Conservation (phyloP, 1,140 invertebrate species). For the Atta cephalotes region DNA sequence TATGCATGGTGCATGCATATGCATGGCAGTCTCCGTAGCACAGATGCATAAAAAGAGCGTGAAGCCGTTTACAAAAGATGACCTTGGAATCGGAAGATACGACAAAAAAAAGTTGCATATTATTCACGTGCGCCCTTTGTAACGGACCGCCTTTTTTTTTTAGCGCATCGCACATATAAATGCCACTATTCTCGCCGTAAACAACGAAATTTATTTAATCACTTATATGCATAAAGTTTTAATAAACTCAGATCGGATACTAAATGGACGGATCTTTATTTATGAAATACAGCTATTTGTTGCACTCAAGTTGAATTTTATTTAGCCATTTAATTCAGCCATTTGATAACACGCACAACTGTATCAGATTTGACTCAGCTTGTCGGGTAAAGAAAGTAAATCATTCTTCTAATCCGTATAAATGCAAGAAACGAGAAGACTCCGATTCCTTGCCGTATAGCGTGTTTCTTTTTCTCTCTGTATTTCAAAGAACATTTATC, state of each 20-base stretch:
- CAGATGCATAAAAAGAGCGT: constrained; percentile 52
- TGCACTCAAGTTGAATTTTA: background rate
- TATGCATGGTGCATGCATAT: constrained; percentile 56
- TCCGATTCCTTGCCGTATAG: background rate
- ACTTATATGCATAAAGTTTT: background rate
- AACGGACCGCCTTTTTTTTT: background rate
- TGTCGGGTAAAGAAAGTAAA: background rate
- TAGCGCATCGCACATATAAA: background rate
- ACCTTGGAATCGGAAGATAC: constrained; percentile 45
- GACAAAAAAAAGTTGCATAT: constrained; percentile 18
- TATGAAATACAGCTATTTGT: background rate
- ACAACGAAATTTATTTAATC: background rate
- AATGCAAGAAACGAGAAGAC: background rate
- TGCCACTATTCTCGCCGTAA: background rate
- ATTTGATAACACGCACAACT: background rate
- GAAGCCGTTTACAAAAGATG: constrained; percentile 58
- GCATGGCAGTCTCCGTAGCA: constrained; percentile 41
- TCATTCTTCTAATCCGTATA: background rate
- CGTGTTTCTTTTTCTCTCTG: background rate
- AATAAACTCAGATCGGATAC: background rate
- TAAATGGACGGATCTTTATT: constrained; percentile 3
- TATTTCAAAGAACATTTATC: background rate
- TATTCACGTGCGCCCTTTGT: constrained; percentile 43
- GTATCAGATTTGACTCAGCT: background rate
- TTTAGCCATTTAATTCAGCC: background rate